Base-by-base conservation (phyloP, 2,888 invertebrate genomes). In the Eulithis testata region DNA sequence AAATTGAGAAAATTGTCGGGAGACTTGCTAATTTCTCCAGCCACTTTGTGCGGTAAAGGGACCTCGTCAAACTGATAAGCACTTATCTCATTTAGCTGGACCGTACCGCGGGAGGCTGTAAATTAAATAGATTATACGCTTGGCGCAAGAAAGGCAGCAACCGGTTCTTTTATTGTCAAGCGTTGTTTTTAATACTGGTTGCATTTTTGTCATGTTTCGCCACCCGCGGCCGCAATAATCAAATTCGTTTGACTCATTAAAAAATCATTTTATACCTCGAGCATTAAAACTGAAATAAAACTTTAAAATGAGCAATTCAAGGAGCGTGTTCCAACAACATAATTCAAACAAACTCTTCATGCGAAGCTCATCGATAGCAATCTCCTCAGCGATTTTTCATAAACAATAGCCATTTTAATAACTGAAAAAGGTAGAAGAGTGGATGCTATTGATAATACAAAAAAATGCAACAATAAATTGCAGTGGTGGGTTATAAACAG, bases 321-420 rank as follows among this genome's bases (percentile, higher is more conserved):
- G 68, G 52, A 61, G 63, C 67, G 60, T 68, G 67, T 61, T 68
- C 57, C 47, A 44, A 69, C 66, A 65, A 60, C 69, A 69, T 73
- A 70, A 72, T 74, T 76, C 73, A 78, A 80, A 79, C 81, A 81
- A 77, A 78, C 78, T 80, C 74, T 43, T 59, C 84, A 81, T 62
- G 78, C 80, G 81, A 78, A 77, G 79, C 76, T 70, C 71, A 27
- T 50, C 76, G 92, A 92, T 92, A 90, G 84, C 78, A 84, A 91
- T 91, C 92, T 82, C 69, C 66, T 72, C 75, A 72, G 73, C 88
- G 83, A 90, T 91, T 90, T 91, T 92, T 91, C 89, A 90, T 91
- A 91, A 91, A 93, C 92, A 93, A 93, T 93, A 89, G 89, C 88
- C 86, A 84, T 91, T 93, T 91, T 92, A 90, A 91, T 91, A 90